phyloP scores from a whole-genome alignment of 2,113 vertebrate species.

The Limnothrissa miodon region DNA sequence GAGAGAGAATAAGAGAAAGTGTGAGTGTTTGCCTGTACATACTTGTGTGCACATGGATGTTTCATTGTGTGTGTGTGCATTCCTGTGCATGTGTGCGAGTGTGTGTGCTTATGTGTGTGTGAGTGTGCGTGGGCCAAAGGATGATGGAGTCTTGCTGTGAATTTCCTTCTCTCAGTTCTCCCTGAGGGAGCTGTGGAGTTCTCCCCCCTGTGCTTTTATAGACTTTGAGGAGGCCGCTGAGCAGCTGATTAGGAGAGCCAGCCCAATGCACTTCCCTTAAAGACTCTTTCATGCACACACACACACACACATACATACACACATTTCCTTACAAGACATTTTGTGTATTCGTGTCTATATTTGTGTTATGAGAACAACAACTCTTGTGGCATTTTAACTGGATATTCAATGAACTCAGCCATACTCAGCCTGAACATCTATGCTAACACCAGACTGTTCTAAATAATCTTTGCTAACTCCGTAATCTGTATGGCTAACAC shows the following conservation, averaged over 20 bases:
- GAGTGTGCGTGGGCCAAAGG: neutral
- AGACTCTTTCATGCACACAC: neutral
- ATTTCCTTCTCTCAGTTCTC: neutral
- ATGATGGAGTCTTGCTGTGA: constrained; percentile 38
- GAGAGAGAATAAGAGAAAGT: neutral
- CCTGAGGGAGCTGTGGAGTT: neutral
- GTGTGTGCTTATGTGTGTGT: neutral
- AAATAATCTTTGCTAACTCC: no score
- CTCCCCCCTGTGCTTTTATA: neutral
- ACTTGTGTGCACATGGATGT: neutral
- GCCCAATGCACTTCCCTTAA: neutral
- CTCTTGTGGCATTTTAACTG: no score
- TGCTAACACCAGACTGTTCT: no score
- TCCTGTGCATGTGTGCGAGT: neutral
- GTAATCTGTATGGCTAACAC: no score
- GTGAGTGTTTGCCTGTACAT: neutral
- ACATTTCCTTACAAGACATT: no score
- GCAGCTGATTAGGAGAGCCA: neutral
- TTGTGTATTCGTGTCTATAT: no score
- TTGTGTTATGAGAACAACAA: no score
- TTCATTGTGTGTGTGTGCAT: neutral
- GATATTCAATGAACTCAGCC: no score
- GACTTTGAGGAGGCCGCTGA: neutral
- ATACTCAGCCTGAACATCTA: no score
- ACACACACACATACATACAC: neutral